Evolutionary conservation across 2,797 vertebrate species (phyloP).

Genomic region (Melanotaenia nigrans): DNA sequence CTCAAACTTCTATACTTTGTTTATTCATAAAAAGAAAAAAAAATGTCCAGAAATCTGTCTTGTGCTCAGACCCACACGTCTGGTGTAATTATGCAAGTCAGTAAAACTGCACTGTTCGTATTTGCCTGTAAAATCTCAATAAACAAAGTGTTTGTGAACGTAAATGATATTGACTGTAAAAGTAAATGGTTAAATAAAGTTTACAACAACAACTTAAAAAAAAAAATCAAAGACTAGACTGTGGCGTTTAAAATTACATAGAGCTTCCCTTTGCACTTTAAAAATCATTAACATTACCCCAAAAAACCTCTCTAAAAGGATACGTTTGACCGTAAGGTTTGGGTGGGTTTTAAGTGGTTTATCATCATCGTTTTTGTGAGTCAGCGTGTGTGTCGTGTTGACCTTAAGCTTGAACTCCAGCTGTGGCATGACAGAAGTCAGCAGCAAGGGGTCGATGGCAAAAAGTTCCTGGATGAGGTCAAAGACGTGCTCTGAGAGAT

Average conservation of each 20-base stretch:
- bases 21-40: background rate
- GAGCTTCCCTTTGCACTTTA: no score
- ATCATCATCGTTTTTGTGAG: background rate
- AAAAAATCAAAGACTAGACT: no score
- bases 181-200: background rate
- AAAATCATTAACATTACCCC: background rate
- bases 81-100: background rate
- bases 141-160: background rate
- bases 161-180: background rate
- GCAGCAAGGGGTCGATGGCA: constrained; percentile 94
- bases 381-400: constrained; percentile 5
- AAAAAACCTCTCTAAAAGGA: background rate
- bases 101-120: background rate
- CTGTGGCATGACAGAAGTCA: constrained; percentile 98
- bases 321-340: background rate
- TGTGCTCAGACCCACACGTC: background rate
- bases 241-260: no score
- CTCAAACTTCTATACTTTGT: background rate
- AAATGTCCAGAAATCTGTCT: no score
- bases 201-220: background rate
- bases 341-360: background rate
- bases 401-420: constrained; percentile 99
- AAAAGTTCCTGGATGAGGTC: constrained; percentile 99
- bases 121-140: background rate
- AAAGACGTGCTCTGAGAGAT: constrained; percentile 98